Base-by-base conservation (phyloP, 2,888 invertebrate species). In the Caradrina clavipalpis region DNA sequence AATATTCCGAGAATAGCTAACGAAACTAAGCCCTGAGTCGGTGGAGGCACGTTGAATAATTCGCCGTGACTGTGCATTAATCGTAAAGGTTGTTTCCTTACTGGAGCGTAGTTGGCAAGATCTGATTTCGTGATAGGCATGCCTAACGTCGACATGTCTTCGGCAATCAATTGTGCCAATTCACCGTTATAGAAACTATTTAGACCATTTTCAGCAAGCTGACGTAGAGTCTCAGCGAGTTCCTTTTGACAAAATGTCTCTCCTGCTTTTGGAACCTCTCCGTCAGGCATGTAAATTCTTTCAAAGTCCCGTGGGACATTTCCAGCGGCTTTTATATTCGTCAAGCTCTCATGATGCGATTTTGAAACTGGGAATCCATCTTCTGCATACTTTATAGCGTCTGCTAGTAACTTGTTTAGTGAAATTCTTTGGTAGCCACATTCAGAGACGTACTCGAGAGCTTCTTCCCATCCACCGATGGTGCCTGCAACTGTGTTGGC, bases 21-120 rank as follows among this genome's bases (percentile, higher is more conserved):
- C 1, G 95, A 95, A 75, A 92, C 90, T 78, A 93, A 73, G 7
- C 95, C 95, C 85, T 95, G 95, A n/a, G 95, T 92, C n/a, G 95
- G 95, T 47, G 95, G 94, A 42, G 95, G 95, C 72, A 90, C 78
- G 77, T 95, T 95, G 59, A 88, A 93, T 64, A 95, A 55, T 63
- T 93, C 92, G 0, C 94, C 95, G 54, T 89, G 82, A 50, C 87
- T 90, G 67, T 94, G 95, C 42, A 84, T 62, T 69, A 94, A 82
- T 75, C 88, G 84, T 78, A 95, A 80, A 49, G 95, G 94, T 67
- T 75, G 81, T 81, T 91, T 93, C 73, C 93, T 90, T 60, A 91
- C 82, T 31, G 95, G 81, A 42, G 84, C 77, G 83, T 92, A 94
- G 78, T 89, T 92, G 69, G 82, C 87, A 64, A 95, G 87, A 88